Percentiles rank a stretch among this genome's conserved stretches.
Evolutionary conservation across 2,888 invertebrate species (phyloP).

Genomic region (Limnephilus lunatus): DNA sequence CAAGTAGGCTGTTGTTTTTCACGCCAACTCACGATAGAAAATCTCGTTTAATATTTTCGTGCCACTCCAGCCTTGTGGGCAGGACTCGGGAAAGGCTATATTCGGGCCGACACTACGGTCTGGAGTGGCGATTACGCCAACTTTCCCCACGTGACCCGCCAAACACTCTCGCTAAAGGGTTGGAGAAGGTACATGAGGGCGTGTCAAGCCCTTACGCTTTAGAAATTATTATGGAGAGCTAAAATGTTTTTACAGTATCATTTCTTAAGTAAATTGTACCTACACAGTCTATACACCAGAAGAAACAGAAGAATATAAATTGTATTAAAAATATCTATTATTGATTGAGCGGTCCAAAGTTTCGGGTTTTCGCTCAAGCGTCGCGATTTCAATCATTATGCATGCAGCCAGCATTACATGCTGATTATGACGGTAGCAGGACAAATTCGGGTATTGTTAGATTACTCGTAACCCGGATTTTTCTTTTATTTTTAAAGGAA

Average conservation of each 20-base stretch:
- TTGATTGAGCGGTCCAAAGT: too few species aligned
- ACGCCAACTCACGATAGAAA: neutral
- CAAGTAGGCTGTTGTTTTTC: neutral
- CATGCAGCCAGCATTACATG: too few species aligned
- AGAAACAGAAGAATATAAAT: neutral
- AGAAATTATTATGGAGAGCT: neutral
- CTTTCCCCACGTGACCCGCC: slow-evolving; percentile 14
- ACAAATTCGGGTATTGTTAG: too few species aligned
- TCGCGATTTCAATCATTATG: too few species aligned
- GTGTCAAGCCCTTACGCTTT: neutral
- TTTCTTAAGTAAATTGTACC: neutral
- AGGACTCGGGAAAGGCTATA: neutral
- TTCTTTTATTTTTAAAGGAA: too few species aligned
- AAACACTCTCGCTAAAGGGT: slow-evolving; percentile 24
- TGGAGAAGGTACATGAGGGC: neutral
- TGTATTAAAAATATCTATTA: too few species aligned
- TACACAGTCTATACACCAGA: neutral
- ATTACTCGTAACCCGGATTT: too few species aligned
- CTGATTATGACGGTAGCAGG: too few species aligned
- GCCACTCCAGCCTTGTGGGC: neutral
- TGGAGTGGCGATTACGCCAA: slow-evolving; percentile 29
- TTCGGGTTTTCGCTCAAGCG: too few species aligned
- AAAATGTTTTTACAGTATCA: neutral
- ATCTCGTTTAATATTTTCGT: neutral
- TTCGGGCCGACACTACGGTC: neutral